Percentiles rank a stretch among this genome's conserved stretches.
phyloP scores from a whole-genome alignment of 2,888 invertebrate genomes.

The Gnatocerus cornutus region DNA sequence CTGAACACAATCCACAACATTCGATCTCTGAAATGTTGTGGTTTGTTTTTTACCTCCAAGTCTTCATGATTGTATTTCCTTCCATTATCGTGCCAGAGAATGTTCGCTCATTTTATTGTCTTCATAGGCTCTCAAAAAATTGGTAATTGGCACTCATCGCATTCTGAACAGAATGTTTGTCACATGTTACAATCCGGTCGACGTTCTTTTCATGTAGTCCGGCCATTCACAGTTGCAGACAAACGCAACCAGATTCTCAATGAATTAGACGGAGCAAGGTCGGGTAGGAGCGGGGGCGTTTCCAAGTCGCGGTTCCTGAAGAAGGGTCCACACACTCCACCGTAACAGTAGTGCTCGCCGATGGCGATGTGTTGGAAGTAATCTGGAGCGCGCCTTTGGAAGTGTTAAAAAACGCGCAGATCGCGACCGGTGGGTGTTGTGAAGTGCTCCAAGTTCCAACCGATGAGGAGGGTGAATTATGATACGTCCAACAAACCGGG shows the following conservation, averaged over 20 bases:
- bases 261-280: slow-evolving; percentile 55
- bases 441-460: no score
- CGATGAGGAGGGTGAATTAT: no score
- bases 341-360: slow-evolving; percentile 21
- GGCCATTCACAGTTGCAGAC: slow-evolving; percentile 42
- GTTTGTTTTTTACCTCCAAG: neutral
- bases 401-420: slow-evolving; percentile 8
- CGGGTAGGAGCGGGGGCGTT: slow-evolving; percentile 57
- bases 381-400: slow-evolving; percentile 11
- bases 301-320: slow-evolving; percentile 41
- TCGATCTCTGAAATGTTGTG: slow-evolving; percentile 18
- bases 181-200: slow-evolving; percentile 9
- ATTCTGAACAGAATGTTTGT: slow-evolving; percentile 3
- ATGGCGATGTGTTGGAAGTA: slow-evolving; percentile 27
- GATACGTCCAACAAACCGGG: no score
- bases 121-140: no score
- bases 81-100: no score
- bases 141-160: neutral
- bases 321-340: slow-evolving; percentile 18
- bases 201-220: slow-evolving; percentile 27
- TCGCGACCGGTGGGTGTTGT: slow-evolving; percentile 14
- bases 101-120: neutral
- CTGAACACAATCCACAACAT: slow-evolving; percentile 8
- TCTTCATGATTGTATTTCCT: no score
- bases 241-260: slow-evolving; percentile 52